Conservation (phyloP, 1,140 invertebrate species). For the Berghia stephanieae region DNA sequence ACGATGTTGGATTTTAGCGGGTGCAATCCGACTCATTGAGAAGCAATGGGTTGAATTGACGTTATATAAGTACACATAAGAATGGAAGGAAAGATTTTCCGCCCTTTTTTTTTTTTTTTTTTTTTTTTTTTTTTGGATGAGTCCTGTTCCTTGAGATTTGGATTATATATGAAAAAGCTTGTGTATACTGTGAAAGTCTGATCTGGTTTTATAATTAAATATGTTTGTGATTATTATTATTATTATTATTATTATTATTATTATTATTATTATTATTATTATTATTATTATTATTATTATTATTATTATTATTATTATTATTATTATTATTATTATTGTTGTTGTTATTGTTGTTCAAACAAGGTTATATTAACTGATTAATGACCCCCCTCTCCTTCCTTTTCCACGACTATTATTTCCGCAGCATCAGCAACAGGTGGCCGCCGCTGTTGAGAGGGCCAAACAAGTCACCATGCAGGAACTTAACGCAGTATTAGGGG, state of each 20-base stretch:
- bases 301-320: background rate
- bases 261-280: background rate
- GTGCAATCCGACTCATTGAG: too few species aligned
- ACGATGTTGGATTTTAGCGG: too few species aligned
- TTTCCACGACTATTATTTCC: constrained; percentile 38
- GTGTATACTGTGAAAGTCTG: too few species aligned
- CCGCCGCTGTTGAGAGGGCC: constrained; percentile 96
- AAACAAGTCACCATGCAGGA: constrained; percentile 99
- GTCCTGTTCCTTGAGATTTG: too few species aligned
- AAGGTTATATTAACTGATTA: background rate
- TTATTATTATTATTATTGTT: background rate
- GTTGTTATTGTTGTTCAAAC: background rate
- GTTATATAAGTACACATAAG: too few species aligned
- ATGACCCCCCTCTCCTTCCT: background rate
- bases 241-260: background rate
- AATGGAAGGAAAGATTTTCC: too few species aligned
- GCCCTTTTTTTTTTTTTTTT: too few species aligned
- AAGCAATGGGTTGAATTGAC: too few species aligned
- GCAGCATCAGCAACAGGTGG: constrained; percentile 95
- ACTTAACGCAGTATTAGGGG: constrained; percentile 76
- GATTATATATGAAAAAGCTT: too few species aligned
- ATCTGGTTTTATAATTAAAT: background rate
- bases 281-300: background rate
- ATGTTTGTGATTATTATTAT: background rate
- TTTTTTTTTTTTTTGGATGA: too few species aligned